Percentiles rank a stretch among this genome's conserved stretches.
Evolutionary conservation across 2,797 vertebrate species (phyloP).

Genomic region (Hipposideros larvatus): DNA sequence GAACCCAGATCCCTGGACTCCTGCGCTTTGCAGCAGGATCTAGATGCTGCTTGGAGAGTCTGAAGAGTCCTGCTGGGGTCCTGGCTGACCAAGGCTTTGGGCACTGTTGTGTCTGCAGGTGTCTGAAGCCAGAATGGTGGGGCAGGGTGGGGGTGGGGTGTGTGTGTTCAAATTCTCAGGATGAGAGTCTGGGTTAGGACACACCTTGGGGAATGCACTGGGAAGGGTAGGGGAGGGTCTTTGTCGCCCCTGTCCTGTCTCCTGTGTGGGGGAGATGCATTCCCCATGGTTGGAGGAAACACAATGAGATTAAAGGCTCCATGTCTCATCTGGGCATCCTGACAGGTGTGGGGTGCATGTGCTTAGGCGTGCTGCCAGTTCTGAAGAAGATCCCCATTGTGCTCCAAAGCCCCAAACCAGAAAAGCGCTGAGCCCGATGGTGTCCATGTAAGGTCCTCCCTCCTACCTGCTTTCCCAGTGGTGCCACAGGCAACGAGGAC

Average conservation of each 20-base stretch:
- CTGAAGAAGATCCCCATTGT: neutral
- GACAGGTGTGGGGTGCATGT: neutral
- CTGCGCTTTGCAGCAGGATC: neutral
- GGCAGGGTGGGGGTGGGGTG: too few species aligned
- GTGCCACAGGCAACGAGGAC: neutral
- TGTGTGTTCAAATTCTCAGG: neutral
- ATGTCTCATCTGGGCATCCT: fast-evolving
- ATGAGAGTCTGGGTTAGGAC: neutral
- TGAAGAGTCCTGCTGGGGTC: neutral
- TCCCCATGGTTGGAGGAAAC: fast-evolving
- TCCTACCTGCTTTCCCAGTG: neutral
- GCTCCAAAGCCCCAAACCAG: neutral
- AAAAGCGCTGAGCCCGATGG: neutral
- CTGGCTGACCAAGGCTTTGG: neutral
- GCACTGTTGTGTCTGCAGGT: neutral
- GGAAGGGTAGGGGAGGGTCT: too few species aligned
- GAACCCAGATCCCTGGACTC: neutral
- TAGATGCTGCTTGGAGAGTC: neutral
- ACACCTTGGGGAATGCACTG: too few species aligned
- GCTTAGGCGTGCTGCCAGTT: neutral
- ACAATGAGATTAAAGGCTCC: neutral
- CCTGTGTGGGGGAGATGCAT: fast-evolving
- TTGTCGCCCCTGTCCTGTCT: too few species aligned
- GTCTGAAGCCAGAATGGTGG: neutral
- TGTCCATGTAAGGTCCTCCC: neutral